Evolutionary conservation across 2,113 vertebrate species (phyloP), one percentile per base, ranked within the genome.

Genomic region (Rhipidura dahli): DNA sequence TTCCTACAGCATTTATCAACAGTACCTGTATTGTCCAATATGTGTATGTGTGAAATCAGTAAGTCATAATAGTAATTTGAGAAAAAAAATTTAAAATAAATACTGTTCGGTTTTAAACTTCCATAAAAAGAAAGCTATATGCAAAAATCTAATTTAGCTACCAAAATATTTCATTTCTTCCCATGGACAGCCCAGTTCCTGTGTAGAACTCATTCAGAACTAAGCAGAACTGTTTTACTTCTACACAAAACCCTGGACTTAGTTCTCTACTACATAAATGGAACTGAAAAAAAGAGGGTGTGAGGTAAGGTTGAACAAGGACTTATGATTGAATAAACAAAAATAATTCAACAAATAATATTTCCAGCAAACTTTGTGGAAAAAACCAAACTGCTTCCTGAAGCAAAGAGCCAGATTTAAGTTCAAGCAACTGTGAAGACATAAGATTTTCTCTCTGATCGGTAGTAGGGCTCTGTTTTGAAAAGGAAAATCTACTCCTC

Each of bases 11-110:
- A 61, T 28, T 59, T 47, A 40, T 59, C 33, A 89, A 6, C 35
- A 82, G 15, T 3, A 37, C 2, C 37, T 44, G 3, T 15, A 33
- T 8, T 45, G 33, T 15, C 54, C 57, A 33, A 45, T 33, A 37
- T 0, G 0, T 9, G 5, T 11, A 53, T 27, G 14, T 50, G 14
- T 39, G 8, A 18, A 77, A 57, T 45, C 28, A 27, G 0, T 10
- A n/a, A 73, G 15, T 20, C 22, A 2, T 4, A 40, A 44, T 0
- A 80, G 24, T 7, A 14, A 63, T 39, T 33, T 19, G 11, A 70
- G n/a, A 18, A 83, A 90, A 90, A 75, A 14, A 28, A 6, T 23
- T 6, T 9, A 47, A 59, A 39, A 33, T 0, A 56, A 37, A 82
- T 42, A 4, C 7, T 37, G 8, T 24, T 22, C 31, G 39, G 7